Conservation (phyloP, 1,140 invertebrate genomes). For the Anadara kagoshimensis region DNA sequence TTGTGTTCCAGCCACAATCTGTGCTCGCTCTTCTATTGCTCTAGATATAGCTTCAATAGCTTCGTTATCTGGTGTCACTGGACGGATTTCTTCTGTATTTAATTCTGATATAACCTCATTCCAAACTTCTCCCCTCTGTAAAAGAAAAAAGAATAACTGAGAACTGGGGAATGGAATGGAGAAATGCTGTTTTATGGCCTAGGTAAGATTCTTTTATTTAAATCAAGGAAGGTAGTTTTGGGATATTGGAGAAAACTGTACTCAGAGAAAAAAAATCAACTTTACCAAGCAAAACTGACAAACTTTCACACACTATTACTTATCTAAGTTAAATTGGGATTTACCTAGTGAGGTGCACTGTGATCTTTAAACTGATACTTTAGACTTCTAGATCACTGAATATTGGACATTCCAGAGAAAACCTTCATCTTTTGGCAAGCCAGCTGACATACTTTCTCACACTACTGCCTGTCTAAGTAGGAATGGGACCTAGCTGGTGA, state of each 20-base stretch:
- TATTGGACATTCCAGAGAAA: too few species aligned
- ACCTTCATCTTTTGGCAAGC: too few species aligned
- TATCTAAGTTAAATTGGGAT: too few species aligned
- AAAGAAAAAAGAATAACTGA: background rate
- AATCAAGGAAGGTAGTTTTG: background rate
- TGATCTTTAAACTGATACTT: too few species aligned
- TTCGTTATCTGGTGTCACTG: slow-evolving; percentile 72
- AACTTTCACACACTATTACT: too few species aligned
- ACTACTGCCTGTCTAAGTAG: too few species aligned
- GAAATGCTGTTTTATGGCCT: background rate
- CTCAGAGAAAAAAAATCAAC: too few species aligned
- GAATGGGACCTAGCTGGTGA: too few species aligned
- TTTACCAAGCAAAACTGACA: too few species aligned
- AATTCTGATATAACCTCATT: slow-evolving; percentile 71
- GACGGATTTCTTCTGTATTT: slow-evolving; percentile 65
- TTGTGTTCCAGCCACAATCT: slow-evolving; percentile 68
- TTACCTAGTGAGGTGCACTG: too few species aligned
- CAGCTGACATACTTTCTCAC: too few species aligned
- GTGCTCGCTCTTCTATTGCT: slow-evolving; percentile 66
- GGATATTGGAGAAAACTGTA: background rate
- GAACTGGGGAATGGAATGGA: background rate
- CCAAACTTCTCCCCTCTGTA: slow-evolving; percentile 72
- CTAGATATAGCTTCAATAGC: slow-evolving; percentile 70
- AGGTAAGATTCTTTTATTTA: background rate
- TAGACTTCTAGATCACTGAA: too few species aligned